phyloP scores from a whole-genome alignment of 2,888 invertebrate genomes.

The Parascotia fuliginaria region DNA sequence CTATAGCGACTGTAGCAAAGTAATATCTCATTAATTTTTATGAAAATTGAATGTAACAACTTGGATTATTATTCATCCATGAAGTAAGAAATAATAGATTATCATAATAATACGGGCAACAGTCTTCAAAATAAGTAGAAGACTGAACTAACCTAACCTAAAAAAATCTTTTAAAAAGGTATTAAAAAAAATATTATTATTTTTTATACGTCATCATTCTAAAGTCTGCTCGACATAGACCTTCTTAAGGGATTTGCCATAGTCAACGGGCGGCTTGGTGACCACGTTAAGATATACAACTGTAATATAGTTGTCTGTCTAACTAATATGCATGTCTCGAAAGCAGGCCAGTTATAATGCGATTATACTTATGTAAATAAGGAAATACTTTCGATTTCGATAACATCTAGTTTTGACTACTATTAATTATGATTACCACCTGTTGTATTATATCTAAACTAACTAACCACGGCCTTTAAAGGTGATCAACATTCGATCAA shows the following conservation, averaged over 20 bases:
- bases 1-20: constrained; percentile 36
- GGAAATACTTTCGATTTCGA: not conserved
- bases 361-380: not conserved
- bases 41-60: constrained; percentile 31
- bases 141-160: too few relatives aligned
- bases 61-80: constrained; percentile 1
- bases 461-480: constrained; percentile 53
- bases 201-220: too few relatives aligned
- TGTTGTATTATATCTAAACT: constrained; percentile 13
- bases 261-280: too few relatives aligned
- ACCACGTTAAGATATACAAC: too few relatives aligned
- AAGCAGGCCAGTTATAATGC: too few relatives aligned
- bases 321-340: too few relatives aligned
- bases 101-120: not conserved
- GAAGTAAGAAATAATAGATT: not conserved
- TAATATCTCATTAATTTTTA: constrained; percentile 37
- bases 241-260: too few relatives aligned
- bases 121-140: not conserved
- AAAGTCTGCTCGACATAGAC: too few relatives aligned
- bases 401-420: not conserved
- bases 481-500: constrained; percentile 46
- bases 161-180: too few relatives aligned
- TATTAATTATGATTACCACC: not conserved
- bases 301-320: too few relatives aligned
- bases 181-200: too few relatives aligned